Evolutionary conservation across 2,113 vertebrate species (phyloP).

Genomic region (Probosciger aterrimus): DNA sequence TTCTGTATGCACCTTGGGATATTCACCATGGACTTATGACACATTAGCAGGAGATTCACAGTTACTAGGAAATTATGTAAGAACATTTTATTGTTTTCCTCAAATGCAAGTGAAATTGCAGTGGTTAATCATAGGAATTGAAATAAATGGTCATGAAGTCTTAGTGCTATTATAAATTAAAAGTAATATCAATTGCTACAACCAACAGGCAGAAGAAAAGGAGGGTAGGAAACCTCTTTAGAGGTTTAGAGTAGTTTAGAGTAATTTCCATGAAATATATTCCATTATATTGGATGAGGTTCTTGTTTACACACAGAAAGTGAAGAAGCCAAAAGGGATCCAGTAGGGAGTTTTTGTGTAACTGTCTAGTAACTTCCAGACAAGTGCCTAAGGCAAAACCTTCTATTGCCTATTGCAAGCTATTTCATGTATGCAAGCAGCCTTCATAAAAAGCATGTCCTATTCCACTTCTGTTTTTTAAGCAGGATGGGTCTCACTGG

Average conservation of each 20-base stretch:
- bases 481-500: background rate
- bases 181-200: background rate
- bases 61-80: conserved; percentile 54
- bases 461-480: background rate
- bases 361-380: background rate
- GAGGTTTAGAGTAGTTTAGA: background rate
- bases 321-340: background rate
- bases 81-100: conserved; percentile 43
- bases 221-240: background rate
- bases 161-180: background rate
- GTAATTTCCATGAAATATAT: background rate
- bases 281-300: background rate
- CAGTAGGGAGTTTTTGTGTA: background rate
- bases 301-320: background rate
- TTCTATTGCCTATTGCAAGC: background rate
- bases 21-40: conserved; percentile 5
- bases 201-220: background rate
- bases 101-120: conserved; percentile 46
- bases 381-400: background rate
- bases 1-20: conserved; percentile 57
- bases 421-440: background rate
- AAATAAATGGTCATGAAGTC: conserved; percentile 43
- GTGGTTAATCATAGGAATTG: conserved; percentile 57
- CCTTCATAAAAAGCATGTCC: background rate
- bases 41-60: conserved; percentile 48